Evolutionary conservation across 2,113 vertebrate genomes (phyloP), one percentile per base, ranked within the genome.

Genomic region (Uria lomvia): DNA sequence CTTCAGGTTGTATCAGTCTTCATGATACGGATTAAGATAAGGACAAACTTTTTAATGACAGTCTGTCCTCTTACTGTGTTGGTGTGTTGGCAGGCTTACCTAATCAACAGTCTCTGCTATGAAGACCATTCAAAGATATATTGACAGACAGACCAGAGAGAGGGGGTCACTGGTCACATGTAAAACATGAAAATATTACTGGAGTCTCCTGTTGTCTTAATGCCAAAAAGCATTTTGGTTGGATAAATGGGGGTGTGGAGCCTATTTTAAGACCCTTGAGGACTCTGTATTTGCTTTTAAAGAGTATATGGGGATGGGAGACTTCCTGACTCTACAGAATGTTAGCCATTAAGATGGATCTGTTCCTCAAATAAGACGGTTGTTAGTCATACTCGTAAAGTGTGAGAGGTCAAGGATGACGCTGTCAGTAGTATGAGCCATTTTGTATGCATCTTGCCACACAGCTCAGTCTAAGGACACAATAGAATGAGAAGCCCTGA

Each of bases 351-450:
- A 78, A 68, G 22, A 18, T 58, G 10, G 55, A 68, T 73, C 32
- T 45, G 12, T 78, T 83, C 12, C 17, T 94, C 14, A 55, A 29
- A n/a, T 65, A 53, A 47, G 38, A 6, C 16, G 32, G 26, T 30
- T 40, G 26, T 30, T 40, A 70, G 13, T 72, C 22, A 38, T 45
- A 24, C 15, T 52, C 2, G 1, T 40, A 16, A 68, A 59, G 34
- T 13, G 9, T 23, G 26, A 53, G 27, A 50, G 24, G 15, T 74
- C 42, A 45, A 56, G 36, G 21, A 27, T 78, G 36, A 78, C 5
- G 5, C 14, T 2, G 5, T 67, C n/a, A 9, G 34, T 60, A 36
- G 43, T 18, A 24, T 8, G 42, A 52, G 30, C 38, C 0, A 1
- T 66, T 77, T 82, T 2, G 0, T 59, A 21, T 12, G 18, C 2